Evolutionary conservation across 2,797 vertebrate species (phyloP).

Genomic region (Hafferia zeledoni): DNA sequence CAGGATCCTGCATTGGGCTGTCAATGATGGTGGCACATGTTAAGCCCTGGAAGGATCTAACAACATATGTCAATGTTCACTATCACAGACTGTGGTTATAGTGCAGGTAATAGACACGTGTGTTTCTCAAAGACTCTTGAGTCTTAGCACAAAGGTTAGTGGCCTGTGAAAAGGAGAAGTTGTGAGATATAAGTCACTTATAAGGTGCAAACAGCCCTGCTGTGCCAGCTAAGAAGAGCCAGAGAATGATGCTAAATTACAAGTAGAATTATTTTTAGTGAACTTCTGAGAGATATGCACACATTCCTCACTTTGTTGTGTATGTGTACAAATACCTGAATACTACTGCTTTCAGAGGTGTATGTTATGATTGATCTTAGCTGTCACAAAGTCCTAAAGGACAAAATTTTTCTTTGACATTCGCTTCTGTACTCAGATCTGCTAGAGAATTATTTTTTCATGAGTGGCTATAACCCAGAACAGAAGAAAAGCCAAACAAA

Average conservation of each 20-base stretch:
- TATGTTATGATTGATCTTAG: not conserved
- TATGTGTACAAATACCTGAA: not conserved
- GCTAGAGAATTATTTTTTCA: not conserved
- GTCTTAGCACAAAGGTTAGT: not conserved
- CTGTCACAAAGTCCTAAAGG: not conserved
- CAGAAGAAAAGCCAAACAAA: not conserved
- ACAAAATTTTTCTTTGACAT: not conserved
- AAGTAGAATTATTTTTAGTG: not conserved
- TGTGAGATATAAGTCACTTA: not conserved
- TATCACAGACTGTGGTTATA: not conserved
- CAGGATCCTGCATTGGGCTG: not conserved
- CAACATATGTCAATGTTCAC: not conserved
- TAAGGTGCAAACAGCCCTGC: not conserved
- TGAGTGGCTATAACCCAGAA: not conserved
- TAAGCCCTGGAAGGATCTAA: not conserved
- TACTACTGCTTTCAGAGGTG: not conserved
- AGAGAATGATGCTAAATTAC: not conserved
- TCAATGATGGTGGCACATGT: not conserved
- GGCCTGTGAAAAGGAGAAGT: not conserved
- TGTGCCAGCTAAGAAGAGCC: not conserved
- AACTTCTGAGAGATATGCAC: not conserved
- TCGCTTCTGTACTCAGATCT: not conserved
- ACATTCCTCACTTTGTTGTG: not conserved
- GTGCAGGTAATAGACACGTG: not conserved
- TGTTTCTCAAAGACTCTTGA: not conserved